Conservation (phyloP, 1,140 invertebrate species). For the Plodia interpunctella region DNA sequence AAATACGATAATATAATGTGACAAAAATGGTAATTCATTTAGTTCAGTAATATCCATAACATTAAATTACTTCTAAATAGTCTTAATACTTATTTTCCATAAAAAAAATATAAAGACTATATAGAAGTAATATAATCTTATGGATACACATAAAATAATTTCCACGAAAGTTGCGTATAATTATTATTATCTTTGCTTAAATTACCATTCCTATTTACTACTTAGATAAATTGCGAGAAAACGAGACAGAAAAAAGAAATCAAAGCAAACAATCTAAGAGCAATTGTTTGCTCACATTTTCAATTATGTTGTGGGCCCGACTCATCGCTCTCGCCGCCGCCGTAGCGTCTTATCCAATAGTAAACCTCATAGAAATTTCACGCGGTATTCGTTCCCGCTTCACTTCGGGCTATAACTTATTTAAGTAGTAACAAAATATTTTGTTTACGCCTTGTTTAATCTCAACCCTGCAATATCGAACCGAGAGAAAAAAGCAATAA, state of each 20-base stretch:
- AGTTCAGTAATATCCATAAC: too few species aligned
- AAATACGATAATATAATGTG: too few species aligned
- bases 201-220: too few species aligned
- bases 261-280: constrained; percentile 1
- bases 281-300: constrained; percentile 4
- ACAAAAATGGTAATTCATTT: too few species aligned
- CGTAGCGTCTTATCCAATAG: constrained; percentile 4
- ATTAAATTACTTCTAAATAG: too few species aligned
- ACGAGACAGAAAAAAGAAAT: not conserved
- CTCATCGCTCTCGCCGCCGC: not conserved
- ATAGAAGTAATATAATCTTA: too few species aligned
- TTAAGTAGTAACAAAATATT: constrained; percentile 11
- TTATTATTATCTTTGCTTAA: too few species aligned
- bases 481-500: constrained; percentile 57
- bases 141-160: too few species aligned
- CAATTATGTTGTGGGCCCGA: not conserved
- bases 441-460: constrained; percentile 34
- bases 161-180: too few species aligned
- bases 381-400: not conserved
- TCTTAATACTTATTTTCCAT: too few species aligned
- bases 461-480: constrained; percentile 48
- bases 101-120: too few species aligned
- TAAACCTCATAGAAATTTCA: constrained; percentile 8
- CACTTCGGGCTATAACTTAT: constrained; percentile 9
- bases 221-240: too few species aligned